These are phyloP conservation scores for Onychostruthus taczanowskii DNA, from an alignment of 2,113 vertebrate species.

Conservation along the genomic window DNA sequence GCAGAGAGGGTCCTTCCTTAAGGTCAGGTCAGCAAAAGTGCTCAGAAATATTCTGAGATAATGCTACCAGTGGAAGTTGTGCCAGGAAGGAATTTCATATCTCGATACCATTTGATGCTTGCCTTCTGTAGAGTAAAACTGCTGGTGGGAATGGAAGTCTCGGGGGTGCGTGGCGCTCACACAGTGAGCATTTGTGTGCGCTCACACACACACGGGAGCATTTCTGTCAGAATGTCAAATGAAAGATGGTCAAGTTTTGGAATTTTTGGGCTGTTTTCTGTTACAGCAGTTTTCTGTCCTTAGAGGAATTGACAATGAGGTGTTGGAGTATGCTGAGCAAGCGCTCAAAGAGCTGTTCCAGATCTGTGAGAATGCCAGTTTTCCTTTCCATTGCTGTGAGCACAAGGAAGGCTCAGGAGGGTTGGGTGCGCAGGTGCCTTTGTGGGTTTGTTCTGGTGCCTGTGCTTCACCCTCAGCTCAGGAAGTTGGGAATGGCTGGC, in stretches of 20 bases:
- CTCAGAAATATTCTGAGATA: not conserved
- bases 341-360: not conserved
- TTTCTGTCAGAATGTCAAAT: not conserved
- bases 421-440: not conserved
- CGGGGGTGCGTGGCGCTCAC: not conserved
- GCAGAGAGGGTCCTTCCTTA: not conserved
- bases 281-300: not conserved
- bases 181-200: not conserved
- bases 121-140: not conserved
- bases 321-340: not conserved
- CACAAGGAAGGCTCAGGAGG: not conserved
- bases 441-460: not conserved
- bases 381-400: not conserved
- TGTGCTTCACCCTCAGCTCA: not conserved
- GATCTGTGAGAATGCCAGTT: not conserved
- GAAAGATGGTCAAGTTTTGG: not conserved
- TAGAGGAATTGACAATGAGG: fast-evolving
- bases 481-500: not conserved
- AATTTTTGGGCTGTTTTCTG: not conserved
- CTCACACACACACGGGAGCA: not conserved
- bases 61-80: not conserved
- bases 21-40: not conserved
- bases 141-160: not conserved
- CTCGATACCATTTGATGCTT: not conserved
- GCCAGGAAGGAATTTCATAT: not conserved